phyloP scores from a whole-genome alignment of 2,888 invertebrate genomes.

The Halocaridina rubra region DNA sequence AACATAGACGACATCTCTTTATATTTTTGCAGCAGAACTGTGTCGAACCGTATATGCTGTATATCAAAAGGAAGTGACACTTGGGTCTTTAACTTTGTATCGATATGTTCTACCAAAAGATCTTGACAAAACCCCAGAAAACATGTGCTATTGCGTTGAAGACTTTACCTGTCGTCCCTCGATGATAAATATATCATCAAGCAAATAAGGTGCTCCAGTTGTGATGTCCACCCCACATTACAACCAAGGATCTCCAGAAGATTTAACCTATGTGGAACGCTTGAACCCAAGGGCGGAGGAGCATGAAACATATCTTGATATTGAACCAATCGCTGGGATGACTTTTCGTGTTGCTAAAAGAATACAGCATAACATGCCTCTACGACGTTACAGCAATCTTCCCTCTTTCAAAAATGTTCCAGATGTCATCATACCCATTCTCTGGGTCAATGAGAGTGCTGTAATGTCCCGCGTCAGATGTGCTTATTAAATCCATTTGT shows the following conservation, averaged over 20 bases:
- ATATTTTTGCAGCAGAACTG: slow-evolving; percentile 78
- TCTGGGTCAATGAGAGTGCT: slow-evolving; percentile 53
- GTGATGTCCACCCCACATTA: slow-evolving; percentile 82
- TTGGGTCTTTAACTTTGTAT: slow-evolving; percentile 65
- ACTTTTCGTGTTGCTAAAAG: slow-evolving; percentile 53
- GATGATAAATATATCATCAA: slow-evolving; percentile 53
- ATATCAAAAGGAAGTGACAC: slow-evolving; percentile 64
- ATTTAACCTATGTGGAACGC: slow-evolving; percentile 25
- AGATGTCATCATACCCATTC: slow-evolving; percentile 42
- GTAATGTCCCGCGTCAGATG: slow-evolving; percentile 30
- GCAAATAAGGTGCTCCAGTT: slow-evolving; percentile 75
- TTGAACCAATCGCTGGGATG: slow-evolving; percentile 58
- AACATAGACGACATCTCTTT: slow-evolving; percentile 74
- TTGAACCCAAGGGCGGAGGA: slow-evolving; percentile 33
- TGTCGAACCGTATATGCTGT: slow-evolving; percentile 72
- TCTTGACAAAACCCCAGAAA: slow-evolving; percentile 64
- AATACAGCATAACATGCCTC: slow-evolving; percentile 59
- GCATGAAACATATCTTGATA: slow-evolving; percentile 60
- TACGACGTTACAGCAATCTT: slow-evolving; percentile 35
- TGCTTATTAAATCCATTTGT: too few species aligned
- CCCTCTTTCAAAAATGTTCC: slow-evolving; percentile 45
- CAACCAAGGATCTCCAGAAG: slow-evolving; percentile 65
- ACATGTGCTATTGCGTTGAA: slow-evolving; percentile 65
- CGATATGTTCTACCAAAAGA: slow-evolving; percentile 65
- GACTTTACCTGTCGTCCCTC: slow-evolving; percentile 51